Evolutionary conservation across 2,888 invertebrate genomes (phyloP), one percentile per base, ranked within the genome.

Genomic region (Eilema sororculum): DNA sequence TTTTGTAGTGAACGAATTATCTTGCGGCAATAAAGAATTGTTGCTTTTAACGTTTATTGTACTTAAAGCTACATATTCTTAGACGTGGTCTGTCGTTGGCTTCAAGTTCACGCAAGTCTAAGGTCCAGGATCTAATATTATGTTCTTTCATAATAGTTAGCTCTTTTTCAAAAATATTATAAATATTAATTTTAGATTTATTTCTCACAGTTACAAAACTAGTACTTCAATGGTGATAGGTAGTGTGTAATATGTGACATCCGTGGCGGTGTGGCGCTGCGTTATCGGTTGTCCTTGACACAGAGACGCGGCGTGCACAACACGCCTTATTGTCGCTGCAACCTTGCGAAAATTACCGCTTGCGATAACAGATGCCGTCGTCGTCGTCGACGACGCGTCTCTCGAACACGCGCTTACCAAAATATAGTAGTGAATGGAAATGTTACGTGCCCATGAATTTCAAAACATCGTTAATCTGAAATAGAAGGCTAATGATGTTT

Each of bases 211-310:
- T 20, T 61, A 57, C 10, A 62, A 62, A 46, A 60, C 37, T 57
- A 52, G 60, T 33, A 41, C 74, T 71, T 68, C 70, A 77, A 73
- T 79, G 81, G 81, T 83, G 83, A 80, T 82, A 81, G 78, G 78
- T 84, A 80, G 84, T 78, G 77, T 63, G 67, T 64, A 70, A 65
- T 65, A 57, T 85, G 85, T 85, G 86, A 86, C 87, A 89, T 86
- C 84, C 84, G 82, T 82, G 83, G 87, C 84, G 85, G 86, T 88
- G 88, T 86, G 81, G 86, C 85, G 87, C 85, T 87, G 88, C 91
- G 92, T 93, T 94, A 94, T 95, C 94, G 89, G 86, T 89, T 89
- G 95, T 93, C 95, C 95, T 95, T 95, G 95, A 95, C 95, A 95
- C 92, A 94, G 93, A 95, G 94, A 93, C 90, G 89, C 86, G 86